These are phyloP conservation scores for Mormyrus lacerda DNA, from an alignment of 2,113 vertebrate genomes.

Conservation along the genomic window DNA sequence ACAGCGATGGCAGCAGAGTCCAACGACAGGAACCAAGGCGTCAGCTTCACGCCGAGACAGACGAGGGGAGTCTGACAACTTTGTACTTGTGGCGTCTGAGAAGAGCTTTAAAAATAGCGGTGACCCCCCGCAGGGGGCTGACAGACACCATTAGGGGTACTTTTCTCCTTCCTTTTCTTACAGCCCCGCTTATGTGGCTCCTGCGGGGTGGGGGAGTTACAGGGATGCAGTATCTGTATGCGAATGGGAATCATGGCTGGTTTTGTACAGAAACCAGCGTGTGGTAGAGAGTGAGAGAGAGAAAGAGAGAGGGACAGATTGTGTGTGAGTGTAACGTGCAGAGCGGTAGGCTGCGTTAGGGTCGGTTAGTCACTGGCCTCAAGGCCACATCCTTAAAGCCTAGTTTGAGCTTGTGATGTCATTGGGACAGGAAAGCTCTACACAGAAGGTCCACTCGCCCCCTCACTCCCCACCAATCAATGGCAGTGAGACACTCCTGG, in stretches of 20 bases:
- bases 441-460: neutral
- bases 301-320: neutral
- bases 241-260: neutral
- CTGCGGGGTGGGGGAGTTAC: neutral
- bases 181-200: neutral
- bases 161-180: constrained; percentile 1
- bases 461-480: neutral
- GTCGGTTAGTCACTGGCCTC: neutral
- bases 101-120: constrained; percentile 7
- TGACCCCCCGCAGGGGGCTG: neutral
- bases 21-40: neutral
- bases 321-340: neutral
- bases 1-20: neutral
- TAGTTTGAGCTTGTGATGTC: neutral
- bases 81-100: constrained; percentile 2
- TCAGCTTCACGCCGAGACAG: constrained; percentile 5
- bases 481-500: neutral
- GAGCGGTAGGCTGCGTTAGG: neutral
- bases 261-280: neutral
- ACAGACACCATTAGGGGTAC: neutral
- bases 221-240: neutral
- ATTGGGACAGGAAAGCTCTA: neutral
- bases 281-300: neutral
- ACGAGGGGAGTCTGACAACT: constrained; percentile 6
- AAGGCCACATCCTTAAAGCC: neutral